Percentiles rank a stretch among this genome's conserved stretches.
Conservation (phyloP, 2,113 vertebrate species). For the Clarias macrocephalus region DNA sequence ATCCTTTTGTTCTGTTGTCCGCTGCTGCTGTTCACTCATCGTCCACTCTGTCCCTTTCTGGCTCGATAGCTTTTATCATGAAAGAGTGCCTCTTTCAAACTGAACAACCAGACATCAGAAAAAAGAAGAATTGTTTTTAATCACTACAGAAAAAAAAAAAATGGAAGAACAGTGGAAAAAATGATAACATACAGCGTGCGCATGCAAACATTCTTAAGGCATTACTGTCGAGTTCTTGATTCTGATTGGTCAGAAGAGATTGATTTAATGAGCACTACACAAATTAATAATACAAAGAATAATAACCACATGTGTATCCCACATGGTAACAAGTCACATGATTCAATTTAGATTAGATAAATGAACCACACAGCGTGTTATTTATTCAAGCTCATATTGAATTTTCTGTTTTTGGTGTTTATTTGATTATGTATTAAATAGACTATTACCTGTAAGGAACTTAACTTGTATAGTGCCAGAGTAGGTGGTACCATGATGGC, state of each 20-base stretch:
- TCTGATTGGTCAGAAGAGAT: background rate
- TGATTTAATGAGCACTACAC: background rate
- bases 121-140: background rate
- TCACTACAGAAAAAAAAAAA: background rate
- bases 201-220: background rate
- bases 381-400: background rate
- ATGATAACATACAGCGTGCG: background rate
- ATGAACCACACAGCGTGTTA: background rate
- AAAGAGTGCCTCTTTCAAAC: background rate
- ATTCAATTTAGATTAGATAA: background rate
- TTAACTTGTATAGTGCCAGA: no score
- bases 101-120: background rate
- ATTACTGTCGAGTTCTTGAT: background rate
- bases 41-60: slow-evolving; percentile 19
- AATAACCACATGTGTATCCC: background rate
- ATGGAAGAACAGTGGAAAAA: background rate
- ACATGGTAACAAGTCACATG: background rate
- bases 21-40: slow-evolving; percentile 43
- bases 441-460: background rate
- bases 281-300: no score
- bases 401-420: background rate
- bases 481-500: no score
- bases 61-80: slow-evolving; percentile 50
- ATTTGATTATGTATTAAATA: background rate
- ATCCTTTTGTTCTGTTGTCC: slow-evolving; percentile 31